Evolutionary conservation across 2,888 invertebrate species (phyloP).

Genomic region (Lysandra bellargus): DNA sequence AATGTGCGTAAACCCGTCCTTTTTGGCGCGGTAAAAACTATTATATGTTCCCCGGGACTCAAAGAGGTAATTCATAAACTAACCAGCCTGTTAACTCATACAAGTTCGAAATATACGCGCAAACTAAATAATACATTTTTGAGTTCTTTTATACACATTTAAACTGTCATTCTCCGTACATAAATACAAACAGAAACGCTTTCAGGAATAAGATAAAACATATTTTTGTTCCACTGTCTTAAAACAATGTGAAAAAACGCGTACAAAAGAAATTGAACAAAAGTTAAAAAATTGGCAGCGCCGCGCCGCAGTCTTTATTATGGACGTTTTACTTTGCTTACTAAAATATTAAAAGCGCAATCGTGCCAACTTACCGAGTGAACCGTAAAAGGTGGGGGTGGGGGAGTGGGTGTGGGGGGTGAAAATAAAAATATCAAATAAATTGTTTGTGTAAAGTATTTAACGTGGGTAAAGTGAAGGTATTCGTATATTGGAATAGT

Average conservation of each 20-base stretch:
- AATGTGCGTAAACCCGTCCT: too few relatives aligned
- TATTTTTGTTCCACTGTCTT: background rate
- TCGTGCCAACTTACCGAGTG: slow-evolving; percentile 27
- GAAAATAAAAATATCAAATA: slow-evolving; percentile 16
- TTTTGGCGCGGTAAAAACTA: too few relatives aligned
- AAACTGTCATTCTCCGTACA: background rate
- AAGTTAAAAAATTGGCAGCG: slow-evolving; percentile 17
- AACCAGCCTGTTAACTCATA: too few relatives aligned
- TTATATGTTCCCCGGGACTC: too few relatives aligned
- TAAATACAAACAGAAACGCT: slow-evolving; percentile 2
- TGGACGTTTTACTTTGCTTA: slow-evolving; percentile 24
- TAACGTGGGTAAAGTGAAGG: background rate
- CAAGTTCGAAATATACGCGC: background rate
- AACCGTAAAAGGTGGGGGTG: background rate
- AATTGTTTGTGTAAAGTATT: slow-evolving; percentile 17
- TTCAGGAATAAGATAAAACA: background rate
- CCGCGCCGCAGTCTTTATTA: background rate
- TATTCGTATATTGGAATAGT: background rate
- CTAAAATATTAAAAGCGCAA: slow-evolving; percentile 25
- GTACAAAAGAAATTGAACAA: slow-evolving; percentile 1
- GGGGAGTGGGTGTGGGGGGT: background rate
- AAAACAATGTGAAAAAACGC: background rate
- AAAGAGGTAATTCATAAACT: too few relatives aligned
- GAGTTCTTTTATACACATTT: background rate
- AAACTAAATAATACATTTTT: background rate